phyloP scores from a whole-genome alignment of 2,113 vertebrate species.

The Petroica traversi region DNA sequence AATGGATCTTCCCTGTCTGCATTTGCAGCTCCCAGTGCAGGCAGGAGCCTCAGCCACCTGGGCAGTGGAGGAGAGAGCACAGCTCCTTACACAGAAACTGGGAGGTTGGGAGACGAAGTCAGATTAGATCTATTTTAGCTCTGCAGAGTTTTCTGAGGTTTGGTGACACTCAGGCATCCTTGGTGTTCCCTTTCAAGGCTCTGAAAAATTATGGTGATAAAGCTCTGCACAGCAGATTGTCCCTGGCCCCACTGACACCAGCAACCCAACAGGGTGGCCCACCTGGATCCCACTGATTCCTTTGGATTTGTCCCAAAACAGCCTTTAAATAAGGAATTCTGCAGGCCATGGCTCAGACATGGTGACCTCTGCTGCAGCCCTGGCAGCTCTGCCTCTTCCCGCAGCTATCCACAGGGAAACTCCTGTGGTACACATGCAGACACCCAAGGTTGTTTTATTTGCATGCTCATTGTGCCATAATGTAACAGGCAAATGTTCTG shows the following conservation, averaged over 20 bases:
- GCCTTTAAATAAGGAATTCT: neutral
- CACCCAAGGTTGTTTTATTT: neutral
- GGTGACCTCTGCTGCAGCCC: neutral
- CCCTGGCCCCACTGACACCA: neutral
- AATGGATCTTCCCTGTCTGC: neutral
- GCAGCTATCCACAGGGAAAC: neutral
- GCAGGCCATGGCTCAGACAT: neutral
- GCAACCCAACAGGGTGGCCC: neutral
- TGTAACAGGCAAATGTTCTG: neutral
- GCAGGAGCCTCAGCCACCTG: neutral
- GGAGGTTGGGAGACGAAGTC: neutral
- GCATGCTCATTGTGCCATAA: neutral
- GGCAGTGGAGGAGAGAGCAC: neutral
- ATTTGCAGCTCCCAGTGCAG: neutral
- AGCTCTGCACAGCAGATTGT: neutral
- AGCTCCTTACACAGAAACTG: neutral
- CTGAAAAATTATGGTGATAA: neutral
- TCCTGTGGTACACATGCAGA: rapidly evolving
- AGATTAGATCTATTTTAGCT: neutral
- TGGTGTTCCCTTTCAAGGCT: neutral
- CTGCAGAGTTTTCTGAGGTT: neutral
- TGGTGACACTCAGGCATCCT: neutral
- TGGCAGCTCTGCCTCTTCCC: neutral
- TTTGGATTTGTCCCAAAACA: neutral
- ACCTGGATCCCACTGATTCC: neutral